Evolutionary conservation across 2,113 vertebrate species (phyloP).

Genomic region (Solea solea): DNA sequence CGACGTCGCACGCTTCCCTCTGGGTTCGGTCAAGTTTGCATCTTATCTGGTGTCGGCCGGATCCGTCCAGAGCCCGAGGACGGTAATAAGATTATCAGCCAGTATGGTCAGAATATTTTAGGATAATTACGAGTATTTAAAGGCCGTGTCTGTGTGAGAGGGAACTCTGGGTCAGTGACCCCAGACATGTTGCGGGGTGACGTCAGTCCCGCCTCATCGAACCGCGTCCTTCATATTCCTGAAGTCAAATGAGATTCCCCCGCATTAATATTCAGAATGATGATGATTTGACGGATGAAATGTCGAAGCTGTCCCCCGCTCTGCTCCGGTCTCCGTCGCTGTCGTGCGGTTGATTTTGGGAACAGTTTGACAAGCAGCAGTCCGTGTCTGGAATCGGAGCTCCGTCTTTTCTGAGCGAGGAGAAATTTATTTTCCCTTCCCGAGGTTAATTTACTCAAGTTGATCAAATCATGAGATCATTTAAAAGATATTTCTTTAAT

Average conservation of each 20-base stretch:
- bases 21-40: conserved; percentile 33
- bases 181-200: not conserved
- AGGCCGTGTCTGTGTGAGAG: not conserved
- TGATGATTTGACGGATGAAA: conserved; percentile 48
- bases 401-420: too few species aligned
- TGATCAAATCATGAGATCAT: too few species aligned
- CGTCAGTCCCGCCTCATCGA: conserved; percentile 15
- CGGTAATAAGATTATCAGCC: conserved; percentile 32
- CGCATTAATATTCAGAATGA: conserved; percentile 25
- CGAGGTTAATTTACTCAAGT: too few species aligned
- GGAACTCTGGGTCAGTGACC: conserved; percentile 9
- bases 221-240: not conserved
- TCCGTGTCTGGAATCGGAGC: not conserved
- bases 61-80: conserved; percentile 18
- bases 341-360: not conserved
- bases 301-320: conserved; percentile 29
- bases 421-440: too few species aligned
- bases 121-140: conserved; percentile 17
- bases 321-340: not conserved
- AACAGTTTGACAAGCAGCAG: not conserved
- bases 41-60: conserved; percentile 21
- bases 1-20: not conserved
- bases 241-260: not conserved
- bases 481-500: too few species aligned
- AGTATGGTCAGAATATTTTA: not conserved